phyloP scores from a whole-genome alignment of 1,140 invertebrate genomes.

The Solenopsis invicta region DNA sequence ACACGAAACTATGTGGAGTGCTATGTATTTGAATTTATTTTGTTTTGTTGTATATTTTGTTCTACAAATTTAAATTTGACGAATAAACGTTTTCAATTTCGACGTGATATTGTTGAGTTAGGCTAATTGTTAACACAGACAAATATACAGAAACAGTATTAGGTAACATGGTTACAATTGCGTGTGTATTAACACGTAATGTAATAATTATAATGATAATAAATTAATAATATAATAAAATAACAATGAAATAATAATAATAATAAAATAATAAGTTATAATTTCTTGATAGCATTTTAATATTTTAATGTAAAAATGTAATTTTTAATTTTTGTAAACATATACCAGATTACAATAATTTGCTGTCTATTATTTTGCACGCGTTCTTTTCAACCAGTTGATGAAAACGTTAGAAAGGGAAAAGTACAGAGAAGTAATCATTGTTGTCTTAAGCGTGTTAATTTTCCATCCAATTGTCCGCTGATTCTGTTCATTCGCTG shows the following conservation, averaged over 20 bases:
- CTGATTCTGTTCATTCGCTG: background rate
- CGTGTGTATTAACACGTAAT: background rate
- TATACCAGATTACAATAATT: background rate
- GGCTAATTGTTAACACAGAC: background rate
- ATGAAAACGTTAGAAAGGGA: background rate
- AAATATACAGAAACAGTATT: background rate
- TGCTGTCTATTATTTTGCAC: background rate
- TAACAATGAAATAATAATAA: background rate
- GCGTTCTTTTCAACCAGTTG: too few relatives aligned
- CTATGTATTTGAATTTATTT: background rate
- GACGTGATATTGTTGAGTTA: background rate
- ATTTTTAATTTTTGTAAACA: background rate
- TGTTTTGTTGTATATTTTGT: background rate
- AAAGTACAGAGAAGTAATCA: slow-evolving; percentile 3
- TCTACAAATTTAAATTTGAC: background rate
- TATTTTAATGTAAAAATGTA: background rate
- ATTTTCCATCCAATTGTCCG: background rate
- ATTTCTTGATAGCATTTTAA: background rate
- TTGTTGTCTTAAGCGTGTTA: slow-evolving; percentile 12
- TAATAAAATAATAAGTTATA: background rate
- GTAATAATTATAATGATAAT: background rate
- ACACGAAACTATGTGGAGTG: background rate
- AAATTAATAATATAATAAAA: background rate
- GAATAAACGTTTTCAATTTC: background rate
- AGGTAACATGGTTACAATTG: background rate